These are phyloP conservation scores for Solenodon paradoxus DNA, from an alignment of 2,113 vertebrate species.

Conservation along the genomic window DNA sequence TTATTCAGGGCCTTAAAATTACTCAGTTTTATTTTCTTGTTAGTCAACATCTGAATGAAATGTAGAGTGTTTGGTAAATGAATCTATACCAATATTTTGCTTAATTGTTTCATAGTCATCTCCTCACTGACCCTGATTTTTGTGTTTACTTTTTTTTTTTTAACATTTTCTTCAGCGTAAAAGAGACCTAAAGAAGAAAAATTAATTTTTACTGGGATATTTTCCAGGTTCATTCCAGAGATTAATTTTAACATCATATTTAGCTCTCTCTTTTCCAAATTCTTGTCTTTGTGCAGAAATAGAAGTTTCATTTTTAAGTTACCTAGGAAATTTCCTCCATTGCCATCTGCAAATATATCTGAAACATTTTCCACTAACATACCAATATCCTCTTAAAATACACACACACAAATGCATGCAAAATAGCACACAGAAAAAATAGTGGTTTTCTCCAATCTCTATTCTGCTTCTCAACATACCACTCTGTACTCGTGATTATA, in stretches of 20 bases:
- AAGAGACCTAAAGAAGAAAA: slow-evolving; percentile 2
- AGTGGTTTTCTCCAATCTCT: background rate
- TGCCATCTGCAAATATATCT: background rate
- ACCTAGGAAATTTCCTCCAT: background rate
- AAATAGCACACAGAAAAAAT: background rate
- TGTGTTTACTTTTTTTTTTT: background rate
- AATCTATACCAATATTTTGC: background rate
- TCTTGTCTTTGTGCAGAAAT: background rate
- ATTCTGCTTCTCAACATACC: background rate
- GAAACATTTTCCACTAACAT: background rate
- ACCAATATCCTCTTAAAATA: background rate
- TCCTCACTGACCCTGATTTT: background rate
- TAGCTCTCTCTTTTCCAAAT: background rate
- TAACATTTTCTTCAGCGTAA: slow-evolving; percentile 15
- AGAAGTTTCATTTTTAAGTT: background rate
- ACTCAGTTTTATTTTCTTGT: background rate
- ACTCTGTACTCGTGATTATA: background rate
- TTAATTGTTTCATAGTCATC: background rate
- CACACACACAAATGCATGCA: background rate
- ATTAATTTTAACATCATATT: slow-evolving; percentile 6
- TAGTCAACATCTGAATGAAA: slow-evolving; percentile 3
- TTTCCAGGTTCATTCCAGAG: slow-evolving; percentile 21
- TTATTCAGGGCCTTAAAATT: background rate
- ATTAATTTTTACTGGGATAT: background rate
- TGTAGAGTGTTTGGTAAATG: background rate